Conservation (phyloP, 2,888 invertebrate species). For the Lepidochrysops patricia region DNA sequence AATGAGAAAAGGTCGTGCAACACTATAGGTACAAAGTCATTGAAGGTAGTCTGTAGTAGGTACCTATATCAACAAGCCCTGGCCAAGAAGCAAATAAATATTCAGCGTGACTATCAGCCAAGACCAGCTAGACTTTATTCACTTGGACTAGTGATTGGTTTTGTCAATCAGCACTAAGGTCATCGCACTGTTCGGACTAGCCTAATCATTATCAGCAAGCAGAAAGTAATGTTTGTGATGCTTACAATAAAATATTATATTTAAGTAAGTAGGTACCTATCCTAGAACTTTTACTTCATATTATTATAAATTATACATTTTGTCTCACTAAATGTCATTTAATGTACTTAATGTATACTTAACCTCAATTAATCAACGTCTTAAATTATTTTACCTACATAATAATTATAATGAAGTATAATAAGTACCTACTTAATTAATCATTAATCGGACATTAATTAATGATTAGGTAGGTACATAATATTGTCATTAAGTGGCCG, state of each 20-base stretch:
- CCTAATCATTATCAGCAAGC: too few relatives aligned
- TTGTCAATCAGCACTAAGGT: background rate
- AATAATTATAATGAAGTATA: too few relatives aligned
- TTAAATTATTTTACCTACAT: too few relatives aligned
- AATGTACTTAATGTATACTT: too few relatives aligned
- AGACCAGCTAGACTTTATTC: conserved; percentile 8
- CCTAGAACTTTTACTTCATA: too few relatives aligned
- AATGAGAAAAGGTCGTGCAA: background rate
- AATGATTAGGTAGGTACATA: too few relatives aligned
- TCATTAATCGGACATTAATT: too few relatives aligned
- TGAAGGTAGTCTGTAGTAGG: background rate
- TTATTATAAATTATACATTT: too few relatives aligned
- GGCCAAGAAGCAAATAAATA: conserved; percentile 15
- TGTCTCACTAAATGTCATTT: too few relatives aligned
- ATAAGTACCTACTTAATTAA: too few relatives aligned
- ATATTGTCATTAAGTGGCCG: too few relatives aligned
- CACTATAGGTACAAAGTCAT: background rate
- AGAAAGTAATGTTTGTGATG: background rate
- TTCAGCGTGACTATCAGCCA: conserved; percentile 6
- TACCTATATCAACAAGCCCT: background rate
- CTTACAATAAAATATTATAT: background rate
- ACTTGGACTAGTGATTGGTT: background rate
- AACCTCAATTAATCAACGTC: too few relatives aligned
- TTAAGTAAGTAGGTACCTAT: background rate
- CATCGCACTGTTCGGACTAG: conserved; percentile 1